phyloP scores from a whole-genome alignment of 92 coral and sea anemone genomes.

The Epizoanthus scotinus region DNA sequence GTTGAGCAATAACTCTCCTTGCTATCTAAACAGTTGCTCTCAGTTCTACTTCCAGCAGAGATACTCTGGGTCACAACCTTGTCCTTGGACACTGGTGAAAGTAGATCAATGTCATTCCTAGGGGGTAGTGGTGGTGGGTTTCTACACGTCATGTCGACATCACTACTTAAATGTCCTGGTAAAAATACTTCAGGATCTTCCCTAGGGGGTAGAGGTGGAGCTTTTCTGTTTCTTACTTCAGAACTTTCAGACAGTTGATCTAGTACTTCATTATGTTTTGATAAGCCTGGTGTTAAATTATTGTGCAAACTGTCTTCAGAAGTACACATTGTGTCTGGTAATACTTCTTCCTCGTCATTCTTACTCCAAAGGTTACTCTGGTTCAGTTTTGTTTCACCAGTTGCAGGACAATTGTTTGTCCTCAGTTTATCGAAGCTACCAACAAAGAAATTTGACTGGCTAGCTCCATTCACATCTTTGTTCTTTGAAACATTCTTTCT shows the following conservation, averaged over 20 bases:
- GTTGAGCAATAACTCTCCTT: not conserved
- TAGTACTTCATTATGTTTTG: not conserved
- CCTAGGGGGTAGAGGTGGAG: not conserved
- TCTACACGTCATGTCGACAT: not conserved
- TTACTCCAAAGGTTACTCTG: not conserved
- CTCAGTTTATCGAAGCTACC: not conserved
- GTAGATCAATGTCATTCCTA: not conserved
- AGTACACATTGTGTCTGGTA: not conserved
- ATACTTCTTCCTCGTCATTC: not conserved
- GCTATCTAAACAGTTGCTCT: not conserved
- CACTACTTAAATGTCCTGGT: conserved; percentile 6
- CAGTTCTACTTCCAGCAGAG: not conserved
- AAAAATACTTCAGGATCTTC: not conserved
- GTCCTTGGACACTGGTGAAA: not conserved
- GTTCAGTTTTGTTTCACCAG: not conserved
- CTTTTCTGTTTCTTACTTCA: not conserved
- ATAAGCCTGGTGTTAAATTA: not conserved
- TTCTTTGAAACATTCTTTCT: not conserved
- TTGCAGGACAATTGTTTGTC: not conserved
- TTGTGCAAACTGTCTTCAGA: not conserved
- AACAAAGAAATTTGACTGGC: conserved; percentile 1
- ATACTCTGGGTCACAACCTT: not conserved
- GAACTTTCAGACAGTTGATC: not conserved
- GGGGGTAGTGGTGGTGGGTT: conserved; percentile 21
- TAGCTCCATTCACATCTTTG: not conserved